Conservation (phyloP, 2,113 vertebrate species). For the Crypturellus undulatus region DNA sequence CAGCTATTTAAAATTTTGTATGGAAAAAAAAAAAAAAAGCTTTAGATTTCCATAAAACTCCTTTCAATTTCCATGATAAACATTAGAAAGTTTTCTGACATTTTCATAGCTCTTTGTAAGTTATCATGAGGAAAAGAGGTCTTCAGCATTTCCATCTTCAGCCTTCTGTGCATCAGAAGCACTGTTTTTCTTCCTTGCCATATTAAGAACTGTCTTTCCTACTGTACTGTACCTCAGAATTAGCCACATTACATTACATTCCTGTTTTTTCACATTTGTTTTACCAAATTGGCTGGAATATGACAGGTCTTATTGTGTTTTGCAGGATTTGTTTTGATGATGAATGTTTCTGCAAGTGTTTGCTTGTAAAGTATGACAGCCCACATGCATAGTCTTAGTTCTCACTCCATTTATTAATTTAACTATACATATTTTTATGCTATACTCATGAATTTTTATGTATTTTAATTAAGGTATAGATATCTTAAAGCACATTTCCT, state of each 20-base stretch:
- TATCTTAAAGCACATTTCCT: neutral
- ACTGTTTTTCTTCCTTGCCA: neutral
- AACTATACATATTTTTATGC: neutral
- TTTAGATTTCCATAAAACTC: neutral
- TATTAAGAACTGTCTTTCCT: conserved; percentile 6
- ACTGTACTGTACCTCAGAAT: conserved; percentile 28
- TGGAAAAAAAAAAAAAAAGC: neutral
- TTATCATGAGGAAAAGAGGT: neutral
- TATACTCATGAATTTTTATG: neutral
- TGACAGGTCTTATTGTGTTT: conserved; percentile 61
- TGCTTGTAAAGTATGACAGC: conserved; percentile 64
- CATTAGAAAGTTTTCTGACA: neutral
- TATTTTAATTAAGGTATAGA: conserved; percentile 11
- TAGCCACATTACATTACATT: conserved; percentile 61
- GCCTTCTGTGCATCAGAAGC: neutral
- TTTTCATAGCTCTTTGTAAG: neutral
- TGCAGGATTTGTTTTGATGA: conserved; percentile 67
- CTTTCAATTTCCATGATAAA: neutral
- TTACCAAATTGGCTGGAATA: conserved; percentile 64
- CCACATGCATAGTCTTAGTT: conserved; percentile 54
- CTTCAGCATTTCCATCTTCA: neutral
- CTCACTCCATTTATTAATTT: conserved; percentile 54
- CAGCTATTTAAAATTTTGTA: neutral
- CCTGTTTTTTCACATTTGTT: conserved; percentile 58
- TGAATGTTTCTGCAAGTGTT: conserved; percentile 59